Conservation (phyloP, 1,140 invertebrate genomes). For the Acromyrmex charruanus region DNA sequence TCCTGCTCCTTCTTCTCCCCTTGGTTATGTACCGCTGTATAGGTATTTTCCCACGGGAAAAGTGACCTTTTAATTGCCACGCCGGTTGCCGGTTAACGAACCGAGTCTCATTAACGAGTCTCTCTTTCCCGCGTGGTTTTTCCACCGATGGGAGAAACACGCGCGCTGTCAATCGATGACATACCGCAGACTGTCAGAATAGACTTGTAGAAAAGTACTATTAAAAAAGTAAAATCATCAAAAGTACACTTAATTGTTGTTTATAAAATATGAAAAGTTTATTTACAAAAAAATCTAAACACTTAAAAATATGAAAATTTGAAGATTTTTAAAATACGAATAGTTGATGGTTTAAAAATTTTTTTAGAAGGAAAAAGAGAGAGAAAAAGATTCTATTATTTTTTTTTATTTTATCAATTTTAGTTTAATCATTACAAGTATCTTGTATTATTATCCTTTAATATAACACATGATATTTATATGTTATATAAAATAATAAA, state of each 20-base stretch:
- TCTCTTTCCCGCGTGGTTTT: conserved; percentile 22
- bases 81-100: conserved; percentile 63
- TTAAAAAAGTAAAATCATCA: neutral
- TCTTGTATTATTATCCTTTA: neutral
- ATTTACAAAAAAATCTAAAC: neutral
- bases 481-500: neutral
- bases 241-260: neutral
- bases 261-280: neutral
- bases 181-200: neutral
- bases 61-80: conserved; percentile 75
- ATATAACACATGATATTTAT: neutral
- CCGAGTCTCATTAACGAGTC: neutral
- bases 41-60: conserved; percentile 79
- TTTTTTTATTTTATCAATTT: neutral
- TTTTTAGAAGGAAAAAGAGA: neutral
- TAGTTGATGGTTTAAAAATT: neutral
- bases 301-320: neutral
- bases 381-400: neutral
- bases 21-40: neutral
- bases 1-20: neutral
- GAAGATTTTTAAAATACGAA: neutral
- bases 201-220: neutral
- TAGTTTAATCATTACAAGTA: neutral
- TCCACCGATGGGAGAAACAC: neutral
- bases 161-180: conserved; percentile 60